Conservation (phyloP, 2,113 vertebrate genomes). For the Mirounga angustirostris region DNA sequence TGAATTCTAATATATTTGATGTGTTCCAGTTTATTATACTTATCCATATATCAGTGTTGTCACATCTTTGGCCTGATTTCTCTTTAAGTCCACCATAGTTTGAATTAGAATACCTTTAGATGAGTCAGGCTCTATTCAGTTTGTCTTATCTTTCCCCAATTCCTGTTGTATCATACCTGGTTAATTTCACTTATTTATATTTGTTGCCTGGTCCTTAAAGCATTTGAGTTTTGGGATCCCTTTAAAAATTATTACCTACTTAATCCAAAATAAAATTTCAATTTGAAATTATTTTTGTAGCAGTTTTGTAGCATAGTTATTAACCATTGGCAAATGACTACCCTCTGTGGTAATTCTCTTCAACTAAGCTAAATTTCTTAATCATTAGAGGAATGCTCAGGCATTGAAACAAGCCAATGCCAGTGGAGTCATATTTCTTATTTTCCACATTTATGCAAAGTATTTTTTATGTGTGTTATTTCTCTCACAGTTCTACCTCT, state of each 20-base stretch:
- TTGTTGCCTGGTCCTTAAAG: conserved; percentile 14
- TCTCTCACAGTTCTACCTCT: not conserved
- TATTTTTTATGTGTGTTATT: not conserved
- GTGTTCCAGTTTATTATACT: not conserved
- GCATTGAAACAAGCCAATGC: not conserved
- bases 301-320: not conserved
- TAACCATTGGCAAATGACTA: conserved; percentile 22
- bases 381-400: conserved; percentile 9
- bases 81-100: conserved; percentile 22
- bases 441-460: not conserved
- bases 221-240: not conserved
- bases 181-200: conserved; percentile 14
- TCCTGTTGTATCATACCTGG: not conserved
- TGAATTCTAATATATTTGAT: not conserved
- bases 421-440: conserved; percentile 5
- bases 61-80: not conserved
- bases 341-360: not conserved
- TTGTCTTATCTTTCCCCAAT: not conserved
- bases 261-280: conserved; percentile 49
- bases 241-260: conserved; percentile 38
- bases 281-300: conserved; percentile 21
- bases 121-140: not conserved
- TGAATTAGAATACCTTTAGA: not conserved
- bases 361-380: conserved; percentile 46
- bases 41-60: not conserved